These are phyloP conservation scores for Chondrilla cf. caribensis DNA, from an alignment of 37 sponge, comb jelly and placozoan genomes.

Conservation along the genomic window DNA sequence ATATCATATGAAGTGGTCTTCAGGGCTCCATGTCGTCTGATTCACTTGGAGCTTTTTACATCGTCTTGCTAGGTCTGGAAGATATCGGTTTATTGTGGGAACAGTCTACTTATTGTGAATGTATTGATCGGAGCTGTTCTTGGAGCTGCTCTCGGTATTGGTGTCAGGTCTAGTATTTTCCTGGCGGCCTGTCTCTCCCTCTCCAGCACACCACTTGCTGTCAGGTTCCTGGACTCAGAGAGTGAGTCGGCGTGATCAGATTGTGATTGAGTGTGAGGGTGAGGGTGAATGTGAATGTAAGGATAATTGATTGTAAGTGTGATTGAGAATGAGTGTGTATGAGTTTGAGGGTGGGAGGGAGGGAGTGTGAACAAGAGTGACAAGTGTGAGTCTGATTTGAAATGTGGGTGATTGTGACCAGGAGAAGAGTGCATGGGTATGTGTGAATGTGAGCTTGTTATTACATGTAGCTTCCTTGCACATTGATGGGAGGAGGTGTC, in stretches of 20 bases:
- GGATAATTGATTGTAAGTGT: neutral
- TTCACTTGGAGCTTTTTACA: neutral
- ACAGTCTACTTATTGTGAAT: slow-evolving; percentile 32
- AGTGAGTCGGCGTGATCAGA: neutral
- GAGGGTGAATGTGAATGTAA: neutral
- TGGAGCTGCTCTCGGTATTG: slow-evolving; percentile 44
- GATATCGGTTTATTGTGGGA: slow-evolving; percentile 66
- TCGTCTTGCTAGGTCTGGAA: slow-evolving; percentile 66
- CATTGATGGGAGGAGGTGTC: too few species aligned
- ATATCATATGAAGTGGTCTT: too few species aligned
- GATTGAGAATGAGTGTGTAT: neutral
- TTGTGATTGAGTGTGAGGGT: neutral
- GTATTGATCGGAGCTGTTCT: slow-evolving; percentile 34
- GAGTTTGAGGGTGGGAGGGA: too few species aligned
- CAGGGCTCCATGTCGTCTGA: too few species aligned
- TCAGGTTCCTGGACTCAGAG: slow-evolving; percentile 64
- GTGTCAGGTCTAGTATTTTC: slow-evolving; percentile 56
- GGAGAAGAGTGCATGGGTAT: too few species aligned
- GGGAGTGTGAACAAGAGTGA: too few species aligned
- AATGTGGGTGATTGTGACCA: too few species aligned
- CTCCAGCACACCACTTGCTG: slow-evolving; percentile 78
- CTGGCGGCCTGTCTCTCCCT: slow-evolving; percentile 82
- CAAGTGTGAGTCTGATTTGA: too few species aligned
- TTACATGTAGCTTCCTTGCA: too few species aligned
- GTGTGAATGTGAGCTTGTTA: too few species aligned